Conservation (phyloP, 2,113 vertebrate species). For the Odontesthes bonariensis region DNA sequence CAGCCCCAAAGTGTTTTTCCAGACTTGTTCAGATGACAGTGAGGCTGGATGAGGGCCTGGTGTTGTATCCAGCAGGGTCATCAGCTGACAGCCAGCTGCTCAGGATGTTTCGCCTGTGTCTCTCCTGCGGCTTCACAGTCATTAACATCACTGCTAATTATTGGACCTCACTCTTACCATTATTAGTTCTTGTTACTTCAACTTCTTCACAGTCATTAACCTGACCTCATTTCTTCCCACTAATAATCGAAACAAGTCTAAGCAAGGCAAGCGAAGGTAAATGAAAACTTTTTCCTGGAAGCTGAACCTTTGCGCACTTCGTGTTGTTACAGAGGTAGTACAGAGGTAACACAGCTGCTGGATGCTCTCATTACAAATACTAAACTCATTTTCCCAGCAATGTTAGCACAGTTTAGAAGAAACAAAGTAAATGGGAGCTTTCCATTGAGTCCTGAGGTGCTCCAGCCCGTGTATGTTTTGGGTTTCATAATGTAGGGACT, state of each 20-base stretch:
- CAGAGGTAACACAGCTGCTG: no score
- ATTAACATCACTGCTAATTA: conserved; percentile 57
- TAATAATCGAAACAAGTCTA: conserved; percentile 14
- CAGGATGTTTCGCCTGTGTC: conserved; percentile 53
- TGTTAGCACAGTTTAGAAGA: no score
- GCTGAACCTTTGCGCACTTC: neutral
- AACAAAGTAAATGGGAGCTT: no score
- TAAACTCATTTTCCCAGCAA: no score
- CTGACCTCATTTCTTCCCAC: conserved; percentile 30
- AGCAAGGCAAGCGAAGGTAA: conserved; percentile 9
- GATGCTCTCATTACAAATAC: no score
- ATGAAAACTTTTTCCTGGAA: conserved; percentile 1
- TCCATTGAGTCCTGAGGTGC: no score
- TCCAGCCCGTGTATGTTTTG: no score
- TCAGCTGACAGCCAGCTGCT: conserved; percentile 47
- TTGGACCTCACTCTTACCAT: conserved; percentile 36
- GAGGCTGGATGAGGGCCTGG: no score
- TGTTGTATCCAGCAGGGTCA: conserved; percentile 61
- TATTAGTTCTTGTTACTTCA: conserved; percentile 66
- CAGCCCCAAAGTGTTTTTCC: neutral
- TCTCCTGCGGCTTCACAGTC: conserved; percentile 63
- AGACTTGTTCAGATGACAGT: neutral
- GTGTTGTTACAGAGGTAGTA: neutral
- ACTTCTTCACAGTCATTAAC: conserved; percentile 70
- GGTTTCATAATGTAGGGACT: no score